Evolutionary conservation across 2,113 vertebrate genomes (phyloP), one percentile per base, ranked within the genome.

Genomic region (Alethe diademata): DNA sequence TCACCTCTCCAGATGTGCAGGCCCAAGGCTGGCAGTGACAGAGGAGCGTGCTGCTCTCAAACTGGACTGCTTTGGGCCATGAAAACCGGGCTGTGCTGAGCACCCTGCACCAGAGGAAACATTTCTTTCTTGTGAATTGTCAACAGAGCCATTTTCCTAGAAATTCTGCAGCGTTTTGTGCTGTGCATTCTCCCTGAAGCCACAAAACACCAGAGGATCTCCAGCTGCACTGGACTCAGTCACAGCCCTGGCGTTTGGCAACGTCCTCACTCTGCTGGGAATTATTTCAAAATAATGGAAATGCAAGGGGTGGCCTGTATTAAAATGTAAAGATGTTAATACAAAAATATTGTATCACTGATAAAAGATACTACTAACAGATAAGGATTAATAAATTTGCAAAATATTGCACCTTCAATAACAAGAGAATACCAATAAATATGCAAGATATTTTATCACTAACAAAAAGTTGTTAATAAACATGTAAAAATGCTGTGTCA

Each of bases 121-220:
- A 24, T 25, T 71, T 75, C 5, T 56, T 79, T 70, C 45, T 29
- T 8, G 58, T 57, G 54, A 94, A 45, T 8, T 87, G 74, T 60
- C 88, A 79, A 1, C 81, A 79, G 64, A 76, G 81, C 23, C 24
- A 0, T 67, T 92, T 95, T 91, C 86, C 73, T 95, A 67, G 73
- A 95, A 83, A 86, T 58, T 10, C 8, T 65, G 57, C 42, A 12
- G 69, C 23, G 19, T 75, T 78, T 22, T 86, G 31, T 58, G 61
- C 75, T 25, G 61, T 56, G 47, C 24, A n/a, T 86, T 93, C 88
- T 88, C 79, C 31, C 20, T 10, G 86, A 71, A 31, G 33, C 70
- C 96, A 87, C 60, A 47, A 95, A 74, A 50, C 72, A 58, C 64
- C 64, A 89, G 89, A 87, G 58, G 51, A 81, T 48, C 80, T 87